Conservation (phyloP, 2,888 invertebrate genomes). For the Siphonodentalium dalli region DNA sequence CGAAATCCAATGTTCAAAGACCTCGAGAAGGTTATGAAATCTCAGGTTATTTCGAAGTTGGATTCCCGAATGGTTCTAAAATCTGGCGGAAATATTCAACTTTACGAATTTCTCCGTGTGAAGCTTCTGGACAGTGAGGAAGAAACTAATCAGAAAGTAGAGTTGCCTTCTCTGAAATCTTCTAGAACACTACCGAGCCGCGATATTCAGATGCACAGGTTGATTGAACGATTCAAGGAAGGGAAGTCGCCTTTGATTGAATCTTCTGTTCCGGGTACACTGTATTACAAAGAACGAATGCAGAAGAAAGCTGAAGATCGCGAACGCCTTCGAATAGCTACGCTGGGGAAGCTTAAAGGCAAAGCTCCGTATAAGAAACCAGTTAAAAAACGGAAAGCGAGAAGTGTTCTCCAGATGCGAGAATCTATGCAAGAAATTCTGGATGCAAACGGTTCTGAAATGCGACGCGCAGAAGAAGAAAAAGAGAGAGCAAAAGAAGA, state of each 20-base stretch:
- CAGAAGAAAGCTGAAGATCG: constrained; percentile 50
- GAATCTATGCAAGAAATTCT: constrained; percentile 47
- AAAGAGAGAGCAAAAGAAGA: neutral
- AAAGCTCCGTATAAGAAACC: constrained; percentile 12
- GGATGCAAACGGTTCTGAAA: constrained; percentile 39
- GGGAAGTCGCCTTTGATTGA: constrained; percentile 41
- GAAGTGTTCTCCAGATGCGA: constrained; percentile 47
- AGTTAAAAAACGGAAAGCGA: constrained; percentile 31
- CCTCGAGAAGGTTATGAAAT: constrained; percentile 43
- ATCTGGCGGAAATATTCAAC: constrained; percentile 45
- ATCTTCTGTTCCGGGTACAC: constrained; percentile 43
- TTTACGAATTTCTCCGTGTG: constrained; percentile 47
- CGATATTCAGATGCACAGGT: constrained; percentile 42
- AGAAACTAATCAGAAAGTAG: constrained; percentile 30
- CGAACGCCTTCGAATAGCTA: constrained; percentile 27
- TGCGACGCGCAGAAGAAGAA: neutral
- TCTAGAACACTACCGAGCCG: constrained; percentile 47
- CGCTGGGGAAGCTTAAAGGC: constrained; percentile 4
- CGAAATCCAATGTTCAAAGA: constrained; percentile 48
- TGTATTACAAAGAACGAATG: constrained; percentile 57
- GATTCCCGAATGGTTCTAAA: constrained; percentile 39
- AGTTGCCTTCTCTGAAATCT: constrained; percentile 40
- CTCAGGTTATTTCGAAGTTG: constrained; percentile 46
- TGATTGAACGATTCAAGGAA: constrained; percentile 44
- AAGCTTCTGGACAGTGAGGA: constrained; percentile 41